These are phyloP conservation scores for Pteronura brasiliensis DNA, from an alignment of 2,113 vertebrate genomes.

Conservation along the genomic window DNA sequence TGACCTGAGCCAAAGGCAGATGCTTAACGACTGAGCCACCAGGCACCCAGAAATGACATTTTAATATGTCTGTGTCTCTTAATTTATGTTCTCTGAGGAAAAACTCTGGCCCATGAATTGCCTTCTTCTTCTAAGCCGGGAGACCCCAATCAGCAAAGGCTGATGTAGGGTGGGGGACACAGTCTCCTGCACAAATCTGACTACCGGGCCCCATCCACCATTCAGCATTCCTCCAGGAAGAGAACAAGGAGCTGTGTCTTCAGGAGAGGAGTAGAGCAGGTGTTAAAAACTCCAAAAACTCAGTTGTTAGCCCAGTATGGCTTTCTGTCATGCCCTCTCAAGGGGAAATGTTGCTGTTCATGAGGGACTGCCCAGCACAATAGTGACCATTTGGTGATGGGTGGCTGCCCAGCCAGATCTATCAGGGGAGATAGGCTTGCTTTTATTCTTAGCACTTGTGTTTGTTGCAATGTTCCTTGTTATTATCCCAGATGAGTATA, in stretches of 20 bases:
- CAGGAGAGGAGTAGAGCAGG: neutral
- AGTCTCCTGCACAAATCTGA: neutral
- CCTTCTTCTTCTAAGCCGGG: neutral
- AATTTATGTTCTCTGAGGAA: neutral
- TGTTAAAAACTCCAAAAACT: neutral
- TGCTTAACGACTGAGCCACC: no score
- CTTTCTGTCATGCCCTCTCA: no score
- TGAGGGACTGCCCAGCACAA: no score
- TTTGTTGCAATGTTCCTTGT: neutral
- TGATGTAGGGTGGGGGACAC: neutral
- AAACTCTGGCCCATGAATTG: neutral
- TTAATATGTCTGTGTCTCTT: neutral
- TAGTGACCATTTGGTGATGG: neutral
- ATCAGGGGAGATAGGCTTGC: neutral
- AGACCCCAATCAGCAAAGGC: neutral
- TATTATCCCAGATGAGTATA: neutral
- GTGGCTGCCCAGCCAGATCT: neutral
- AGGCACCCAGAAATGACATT: neutral
- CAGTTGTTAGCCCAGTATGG: rapidly evolving
- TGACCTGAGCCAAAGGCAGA: no score
- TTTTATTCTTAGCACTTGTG: neutral
- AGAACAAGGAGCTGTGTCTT: neutral
- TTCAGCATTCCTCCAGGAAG: neutral
- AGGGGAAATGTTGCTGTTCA: no score
- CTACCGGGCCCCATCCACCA: neutral